A percentile compares a stretch with the other conserved stretches of the same genome.
Evolutionary conservation across 2,888 invertebrate species (phyloP).

Genomic region (Drosophila monieri): DNA sequence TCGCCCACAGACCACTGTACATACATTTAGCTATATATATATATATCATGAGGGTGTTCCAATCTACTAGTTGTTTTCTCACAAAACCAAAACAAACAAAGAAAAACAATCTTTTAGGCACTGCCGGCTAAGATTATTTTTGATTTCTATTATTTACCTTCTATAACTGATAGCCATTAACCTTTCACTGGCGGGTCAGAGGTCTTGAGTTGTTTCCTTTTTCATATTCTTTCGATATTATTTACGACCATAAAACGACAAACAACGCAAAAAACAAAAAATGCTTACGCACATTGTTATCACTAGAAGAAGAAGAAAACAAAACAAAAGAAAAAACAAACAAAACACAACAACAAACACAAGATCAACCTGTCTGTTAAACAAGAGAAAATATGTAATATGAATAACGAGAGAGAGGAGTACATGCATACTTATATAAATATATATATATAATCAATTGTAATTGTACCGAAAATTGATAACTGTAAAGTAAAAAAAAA

Average conservation of each 20-base stretch:
- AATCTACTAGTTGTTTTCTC: conserved; percentile 17
- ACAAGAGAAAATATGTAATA: conserved; percentile 45
- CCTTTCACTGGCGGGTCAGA: conserved; percentile 3
- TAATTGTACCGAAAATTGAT: conserved; percentile 77
- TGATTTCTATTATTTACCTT: conserved; percentile 9
- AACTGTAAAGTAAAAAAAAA: conserved; percentile 64
- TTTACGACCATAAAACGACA: conserved; percentile 23
- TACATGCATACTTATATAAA: conserved; percentile 43
- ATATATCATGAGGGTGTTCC: conserved; percentile 8
- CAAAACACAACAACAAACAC: conserved; percentile 28
- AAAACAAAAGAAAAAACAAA: conserved; percentile 37
- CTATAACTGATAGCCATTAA: background rate
- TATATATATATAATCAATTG: conserved; percentile 63
- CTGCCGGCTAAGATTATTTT: conserved; percentile 19
- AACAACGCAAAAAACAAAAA: conserved; percentile 42
- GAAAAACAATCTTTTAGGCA: conserved; percentile 21
- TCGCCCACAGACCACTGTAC: conserved; percentile 26
- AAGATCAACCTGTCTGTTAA: conserved; percentile 61
- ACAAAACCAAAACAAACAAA: conserved; percentile 4
- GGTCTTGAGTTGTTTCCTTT: conserved; percentile 14
- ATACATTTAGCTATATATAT: conserved; percentile 29
- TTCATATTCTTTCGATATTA: background rate
- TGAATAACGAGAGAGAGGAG: conserved; percentile 22
- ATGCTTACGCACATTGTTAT: conserved; percentile 76
- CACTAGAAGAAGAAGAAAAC: conserved; percentile 47